Percentiles rank a stretch among this genome's conserved stretches.
These are phyloP conservation scores for Thaleichthys pacificus DNA, from an alignment of 2,797 vertebrate species.

Conservation along the genomic window DNA sequence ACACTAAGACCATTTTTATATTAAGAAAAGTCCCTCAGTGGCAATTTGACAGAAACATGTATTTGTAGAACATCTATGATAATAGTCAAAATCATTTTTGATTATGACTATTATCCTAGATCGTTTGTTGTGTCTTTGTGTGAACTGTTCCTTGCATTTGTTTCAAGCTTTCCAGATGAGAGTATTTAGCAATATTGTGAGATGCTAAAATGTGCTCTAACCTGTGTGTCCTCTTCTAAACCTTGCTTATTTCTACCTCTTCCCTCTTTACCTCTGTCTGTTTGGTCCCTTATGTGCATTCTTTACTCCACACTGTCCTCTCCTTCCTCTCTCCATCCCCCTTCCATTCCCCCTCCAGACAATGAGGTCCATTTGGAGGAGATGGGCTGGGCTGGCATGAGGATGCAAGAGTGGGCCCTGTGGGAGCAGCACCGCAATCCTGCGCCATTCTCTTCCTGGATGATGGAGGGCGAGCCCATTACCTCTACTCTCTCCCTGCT, in stretches of 20 bases:
- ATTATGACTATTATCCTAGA: no score
- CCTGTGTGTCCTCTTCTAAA: neutral
- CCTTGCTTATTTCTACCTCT: slow-evolving; percentile 3
- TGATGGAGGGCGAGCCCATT: slow-evolving; percentile 77
- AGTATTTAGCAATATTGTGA: no score
- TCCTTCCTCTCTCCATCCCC: neutral
- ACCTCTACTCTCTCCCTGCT: slow-evolving; percentile 65
- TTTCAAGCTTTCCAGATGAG: no score
- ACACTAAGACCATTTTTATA: neutral
- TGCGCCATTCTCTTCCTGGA: slow-evolving; percentile 48
- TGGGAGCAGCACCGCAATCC: slow-evolving; percentile 48
- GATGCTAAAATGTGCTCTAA: no score
- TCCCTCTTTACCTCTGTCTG: neutral
- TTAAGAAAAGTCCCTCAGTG: no score
- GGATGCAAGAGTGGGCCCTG: slow-evolving; percentile 66
- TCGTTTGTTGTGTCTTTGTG: no score
- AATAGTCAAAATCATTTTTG: no score
- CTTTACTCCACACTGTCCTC: neutral
- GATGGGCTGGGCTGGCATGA: slow-evolving; percentile 50
- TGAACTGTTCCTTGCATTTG: no score
- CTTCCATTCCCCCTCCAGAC: slow-evolving; percentile 46
- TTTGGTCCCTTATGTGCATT: neutral
- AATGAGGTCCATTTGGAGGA: slow-evolving; percentile 50
- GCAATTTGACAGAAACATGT: no score
- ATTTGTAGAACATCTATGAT: no score